These are phyloP conservation scores for Acanthurus lineatus DNA, from an alignment of 2,797 vertebrate genomes.

Conservation along the genomic window DNA sequence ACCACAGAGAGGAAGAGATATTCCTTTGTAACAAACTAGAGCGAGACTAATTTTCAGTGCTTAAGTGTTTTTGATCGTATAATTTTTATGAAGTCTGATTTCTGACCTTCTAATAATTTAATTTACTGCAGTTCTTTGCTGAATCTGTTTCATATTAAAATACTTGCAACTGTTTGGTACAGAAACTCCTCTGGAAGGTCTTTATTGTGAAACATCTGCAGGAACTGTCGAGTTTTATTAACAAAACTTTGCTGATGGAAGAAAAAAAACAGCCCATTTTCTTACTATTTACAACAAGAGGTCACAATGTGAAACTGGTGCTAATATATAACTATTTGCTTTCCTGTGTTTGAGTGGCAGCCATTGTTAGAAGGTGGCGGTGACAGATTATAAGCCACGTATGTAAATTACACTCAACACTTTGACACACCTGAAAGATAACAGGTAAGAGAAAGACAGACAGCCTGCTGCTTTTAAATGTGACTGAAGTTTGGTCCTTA, in stretches of 20 bases:
- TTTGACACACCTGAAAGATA: too few species aligned
- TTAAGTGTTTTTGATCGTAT: too few species aligned
- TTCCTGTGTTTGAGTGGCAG: too few species aligned
- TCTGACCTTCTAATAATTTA: neutral
- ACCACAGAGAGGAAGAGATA: neutral
- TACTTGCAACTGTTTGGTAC: neutral
- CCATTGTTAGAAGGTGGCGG: too few species aligned
- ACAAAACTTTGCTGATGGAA: too few species aligned
- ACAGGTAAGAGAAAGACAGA: too few species aligned
- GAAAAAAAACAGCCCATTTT: neutral
- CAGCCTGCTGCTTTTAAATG: too few species aligned
- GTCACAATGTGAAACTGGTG: neutral
- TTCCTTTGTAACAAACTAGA: neutral
- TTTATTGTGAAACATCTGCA: slow-evolving; percentile 22
- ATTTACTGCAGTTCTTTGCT: neutral
- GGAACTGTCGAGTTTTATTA: neutral
- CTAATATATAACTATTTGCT: neutral
- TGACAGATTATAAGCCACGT: too few species aligned
- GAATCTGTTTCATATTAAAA: slow-evolving; percentile 14
- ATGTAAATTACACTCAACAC: too few species aligned
- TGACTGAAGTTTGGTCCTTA: too few species aligned
- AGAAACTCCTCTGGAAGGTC: neutral
- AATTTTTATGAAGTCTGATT: neutral
- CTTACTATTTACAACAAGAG: neutral
- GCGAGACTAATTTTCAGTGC: too few species aligned